phyloP scores from a whole-genome alignment of 2,797 vertebrate species.

The Otolemur crassicaudatus region DNA sequence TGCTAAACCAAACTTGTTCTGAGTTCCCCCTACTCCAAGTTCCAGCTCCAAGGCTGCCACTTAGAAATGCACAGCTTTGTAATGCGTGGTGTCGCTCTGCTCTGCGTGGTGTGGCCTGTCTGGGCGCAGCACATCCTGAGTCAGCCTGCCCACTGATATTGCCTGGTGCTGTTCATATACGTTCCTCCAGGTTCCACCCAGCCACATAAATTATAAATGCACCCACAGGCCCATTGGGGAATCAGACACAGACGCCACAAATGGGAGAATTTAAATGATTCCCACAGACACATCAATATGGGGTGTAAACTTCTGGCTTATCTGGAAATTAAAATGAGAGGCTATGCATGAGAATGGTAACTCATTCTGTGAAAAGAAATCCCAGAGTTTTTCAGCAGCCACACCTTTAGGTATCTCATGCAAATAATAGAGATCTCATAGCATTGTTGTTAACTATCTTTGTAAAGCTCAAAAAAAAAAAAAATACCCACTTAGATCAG shows the following conservation, averaged over 20 bases:
- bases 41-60: background rate
- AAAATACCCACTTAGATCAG: background rate
- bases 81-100: background rate
- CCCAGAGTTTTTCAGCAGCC: background rate
- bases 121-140: background rate
- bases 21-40: background rate
- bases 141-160: rapidly evolving
- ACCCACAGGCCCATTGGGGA: background rate
- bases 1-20: background rate
- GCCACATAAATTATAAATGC: background rate
- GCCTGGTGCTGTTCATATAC: background rate
- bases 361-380: background rate
- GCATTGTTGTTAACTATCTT: background rate
- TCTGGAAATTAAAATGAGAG: background rate
- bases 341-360: background rate
- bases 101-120: background rate
- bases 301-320: background rate
- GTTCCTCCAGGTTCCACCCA: background rate
- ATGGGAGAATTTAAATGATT: background rate
- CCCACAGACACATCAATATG: background rate
- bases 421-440: background rate
- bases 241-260: background rate
- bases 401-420: background rate
- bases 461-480: background rate
- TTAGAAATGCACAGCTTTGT: background rate